Percentiles rank a stretch among this genome's conserved stretches.
Evolutionary conservation across 1,140 invertebrate species (phyloP).

Genomic region (Panagrolaimus sp.): DNA sequence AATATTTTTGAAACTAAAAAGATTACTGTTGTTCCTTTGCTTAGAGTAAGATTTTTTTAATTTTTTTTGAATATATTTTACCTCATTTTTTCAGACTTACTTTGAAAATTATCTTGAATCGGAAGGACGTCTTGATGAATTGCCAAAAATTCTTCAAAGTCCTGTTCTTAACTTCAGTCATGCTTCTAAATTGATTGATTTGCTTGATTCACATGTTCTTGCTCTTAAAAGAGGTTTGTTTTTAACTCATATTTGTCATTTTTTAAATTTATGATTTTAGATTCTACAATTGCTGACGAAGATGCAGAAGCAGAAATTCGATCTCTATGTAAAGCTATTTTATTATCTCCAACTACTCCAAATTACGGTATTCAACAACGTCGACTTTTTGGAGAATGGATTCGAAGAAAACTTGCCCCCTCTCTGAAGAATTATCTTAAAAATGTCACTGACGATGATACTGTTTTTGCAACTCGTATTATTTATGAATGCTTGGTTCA

Average conservation of each 20-base stretch:
- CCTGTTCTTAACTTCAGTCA: background rate
- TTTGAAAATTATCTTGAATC: background rate
- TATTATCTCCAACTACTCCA: conserved; percentile 9
- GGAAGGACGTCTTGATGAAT: background rate
- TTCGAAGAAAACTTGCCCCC: conserved; percentile 10
- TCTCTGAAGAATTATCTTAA: background rate
- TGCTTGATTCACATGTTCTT: conserved; percentile 3
- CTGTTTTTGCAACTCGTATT: background rate
- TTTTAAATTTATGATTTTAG: conserved; percentile 8
- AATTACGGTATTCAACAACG: conserved; percentile 17
- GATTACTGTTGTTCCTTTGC: background rate
- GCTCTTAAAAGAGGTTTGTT: conserved; percentile 1
- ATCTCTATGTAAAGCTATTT: conserved; percentile 13
- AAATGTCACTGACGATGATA: background rate
- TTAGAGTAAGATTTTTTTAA: background rate
- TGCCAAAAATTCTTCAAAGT: background rate
- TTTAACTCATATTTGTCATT: background rate
- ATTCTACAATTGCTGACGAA: background rate
- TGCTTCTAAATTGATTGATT: background rate
- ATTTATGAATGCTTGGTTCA: conserved; percentile 4
- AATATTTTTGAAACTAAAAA: background rate
- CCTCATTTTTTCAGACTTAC: background rate
- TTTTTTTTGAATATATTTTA: background rate
- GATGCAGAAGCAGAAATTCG: conserved; percentile 13
- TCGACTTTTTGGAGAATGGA: conserved; percentile 14